Conservation (phyloP, 2,797 vertebrate genomes). For the Phoebastria nigripes region DNA sequence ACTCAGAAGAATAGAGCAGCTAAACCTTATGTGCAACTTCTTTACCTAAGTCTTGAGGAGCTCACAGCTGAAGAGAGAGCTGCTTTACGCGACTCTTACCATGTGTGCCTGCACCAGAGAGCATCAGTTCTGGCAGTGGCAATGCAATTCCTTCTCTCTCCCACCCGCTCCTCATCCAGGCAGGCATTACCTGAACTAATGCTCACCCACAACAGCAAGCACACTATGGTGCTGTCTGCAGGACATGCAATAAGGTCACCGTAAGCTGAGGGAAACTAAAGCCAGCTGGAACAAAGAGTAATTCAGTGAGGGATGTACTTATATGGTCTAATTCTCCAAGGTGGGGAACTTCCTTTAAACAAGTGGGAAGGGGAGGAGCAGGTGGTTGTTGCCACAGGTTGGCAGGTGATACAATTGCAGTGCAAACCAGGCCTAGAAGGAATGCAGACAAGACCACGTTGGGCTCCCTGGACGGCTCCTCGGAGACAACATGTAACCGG, state of each 20-base stretch:
- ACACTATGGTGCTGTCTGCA: neutral
- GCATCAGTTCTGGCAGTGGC: rapidly evolving
- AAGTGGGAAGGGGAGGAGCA: neutral
- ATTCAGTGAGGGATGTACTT: neutral
- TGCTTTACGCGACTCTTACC: neutral
- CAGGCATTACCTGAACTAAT: neutral
- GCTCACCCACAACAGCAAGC: neutral
- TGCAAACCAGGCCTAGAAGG: neutral
- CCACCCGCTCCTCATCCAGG: neutral
- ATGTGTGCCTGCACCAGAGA: neutral
- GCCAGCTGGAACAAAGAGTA: neutral
- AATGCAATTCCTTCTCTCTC: neutral
- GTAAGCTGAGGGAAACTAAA: neutral
- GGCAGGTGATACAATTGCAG: neutral
- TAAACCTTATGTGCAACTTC: neutral
- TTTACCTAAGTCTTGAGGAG: neutral
- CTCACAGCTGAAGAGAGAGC: neutral
- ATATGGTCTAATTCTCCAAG: neutral
- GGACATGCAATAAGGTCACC: neutral
- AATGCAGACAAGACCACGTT: rapidly evolving
- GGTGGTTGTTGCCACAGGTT: neutral
- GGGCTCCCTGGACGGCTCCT: neutral
- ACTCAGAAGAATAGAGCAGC: neutral
- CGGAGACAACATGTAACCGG: rapidly evolving
- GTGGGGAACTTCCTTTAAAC: neutral